phyloP scores from a whole-genome alignment of 2,113 vertebrate genomes.

The Ictalurus punctatus region DNA sequence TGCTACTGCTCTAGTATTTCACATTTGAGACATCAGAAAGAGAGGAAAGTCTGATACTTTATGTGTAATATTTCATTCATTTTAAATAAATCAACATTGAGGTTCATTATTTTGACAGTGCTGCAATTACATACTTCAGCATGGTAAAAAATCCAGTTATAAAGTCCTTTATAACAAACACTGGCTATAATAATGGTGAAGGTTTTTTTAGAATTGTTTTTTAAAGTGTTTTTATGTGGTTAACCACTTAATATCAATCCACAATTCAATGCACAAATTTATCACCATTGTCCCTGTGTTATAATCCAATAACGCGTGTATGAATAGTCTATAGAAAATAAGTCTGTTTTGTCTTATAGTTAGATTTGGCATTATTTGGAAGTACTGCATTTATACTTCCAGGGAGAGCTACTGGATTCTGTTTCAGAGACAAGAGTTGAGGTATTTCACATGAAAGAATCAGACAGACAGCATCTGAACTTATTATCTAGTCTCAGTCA shows the following conservation, averaged over 20 bases:
- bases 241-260: not conserved
- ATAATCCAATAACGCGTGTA: not conserved
- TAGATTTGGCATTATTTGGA: not conserved
- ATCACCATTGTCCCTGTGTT: not conserved
- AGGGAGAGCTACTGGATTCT: not conserved
- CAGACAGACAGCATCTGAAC: not conserved
- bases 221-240: not conserved
- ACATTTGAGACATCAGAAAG: not conserved
- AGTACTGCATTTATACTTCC: too few species aligned
- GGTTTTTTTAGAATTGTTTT: not conserved
- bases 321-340: not conserved
- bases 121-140: too few species aligned
- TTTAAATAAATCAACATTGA: not conserved
- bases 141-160: too few species aligned
- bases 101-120: not conserved
- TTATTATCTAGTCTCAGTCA: not conserved
- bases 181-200: too few species aligned
- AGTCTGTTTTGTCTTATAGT: not conserved
- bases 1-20: slow-evolving; percentile 8
- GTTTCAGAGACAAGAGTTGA: not conserved
- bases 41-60: not conserved
- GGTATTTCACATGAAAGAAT: not conserved
- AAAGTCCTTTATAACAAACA: not conserved
- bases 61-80: not conserved
- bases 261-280: not conserved